Conservation (phyloP, 2,888 invertebrate genomes). For the Netelia melanura region DNA sequence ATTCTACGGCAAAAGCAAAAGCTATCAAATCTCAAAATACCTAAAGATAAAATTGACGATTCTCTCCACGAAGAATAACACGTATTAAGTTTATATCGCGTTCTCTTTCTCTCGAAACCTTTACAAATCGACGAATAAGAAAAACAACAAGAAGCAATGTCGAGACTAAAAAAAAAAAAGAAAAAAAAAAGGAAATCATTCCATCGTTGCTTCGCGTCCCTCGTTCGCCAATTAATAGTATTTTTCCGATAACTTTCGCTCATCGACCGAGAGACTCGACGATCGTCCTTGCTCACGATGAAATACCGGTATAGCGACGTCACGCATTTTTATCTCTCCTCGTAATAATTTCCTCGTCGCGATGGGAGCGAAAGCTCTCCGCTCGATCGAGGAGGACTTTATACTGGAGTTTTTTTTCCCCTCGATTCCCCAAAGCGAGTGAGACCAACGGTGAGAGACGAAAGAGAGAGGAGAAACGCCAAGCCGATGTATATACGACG, state of each 20-base stretch:
- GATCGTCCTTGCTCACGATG: slow-evolving; percentile 37
- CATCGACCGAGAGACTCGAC: slow-evolving; percentile 46
- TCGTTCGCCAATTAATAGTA: slow-evolving; percentile 53
- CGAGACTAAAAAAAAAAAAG: not conserved
- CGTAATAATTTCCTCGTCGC: slow-evolving; percentile 27
- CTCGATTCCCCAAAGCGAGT: not conserved
- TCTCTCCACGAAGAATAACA: not conserved
- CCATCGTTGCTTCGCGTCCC: slow-evolving; percentile 7
- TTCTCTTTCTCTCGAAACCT: not conserved
- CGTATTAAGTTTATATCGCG: not conserved
- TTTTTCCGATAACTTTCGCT: slow-evolving; percentile 50
- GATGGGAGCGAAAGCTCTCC: slow-evolving; percentile 22
- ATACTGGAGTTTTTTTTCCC: not conserved
- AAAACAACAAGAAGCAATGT: not conserved
- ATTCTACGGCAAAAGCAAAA: not conserved
- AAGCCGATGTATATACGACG: slow-evolving; percentile 9
- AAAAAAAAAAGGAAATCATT: not conserved
- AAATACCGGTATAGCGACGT: slow-evolving; percentile 4
- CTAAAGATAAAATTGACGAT: not conserved
- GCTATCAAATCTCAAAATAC: not conserved
- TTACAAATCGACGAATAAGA: not conserved
- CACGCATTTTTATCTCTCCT: slow-evolving; percentile 9
- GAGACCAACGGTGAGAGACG: slow-evolving; percentile 22
- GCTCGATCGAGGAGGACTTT: slow-evolving; percentile 5
- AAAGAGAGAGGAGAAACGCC: not conserved